Percentiles rank a stretch among this genome's conserved stretches.
phyloP scores from a whole-genome alignment of 2,888 invertebrate species.

The Osedax frankpressi region DNA sequence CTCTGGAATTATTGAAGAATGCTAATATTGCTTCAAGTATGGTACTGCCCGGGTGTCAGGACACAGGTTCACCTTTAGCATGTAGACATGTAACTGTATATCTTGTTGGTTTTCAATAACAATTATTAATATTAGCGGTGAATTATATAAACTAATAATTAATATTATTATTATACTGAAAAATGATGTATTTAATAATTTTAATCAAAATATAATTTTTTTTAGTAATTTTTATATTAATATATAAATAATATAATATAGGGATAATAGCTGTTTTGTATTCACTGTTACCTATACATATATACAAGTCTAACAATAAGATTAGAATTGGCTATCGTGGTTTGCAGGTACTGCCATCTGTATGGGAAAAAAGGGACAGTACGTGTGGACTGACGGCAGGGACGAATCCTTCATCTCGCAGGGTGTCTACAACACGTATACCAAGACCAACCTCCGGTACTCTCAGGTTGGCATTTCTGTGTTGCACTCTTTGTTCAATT shows the following conservation, averaged over 20 bases:
- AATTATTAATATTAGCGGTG: too few species aligned
- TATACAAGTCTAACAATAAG: too few species aligned
- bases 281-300: too few species aligned
- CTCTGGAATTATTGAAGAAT: conserved; percentile 45
- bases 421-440: conserved; percentile 46
- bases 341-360: conserved; percentile 14
- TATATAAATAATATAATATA: neutral
- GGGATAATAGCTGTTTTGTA: neutral
- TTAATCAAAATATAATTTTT: too few species aligned
- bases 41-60: conserved; percentile 46
- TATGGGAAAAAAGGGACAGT: conserved; percentile 46
- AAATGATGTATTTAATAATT: too few species aligned
- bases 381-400: conserved; percentile 42
- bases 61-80: conserved; percentile 47
- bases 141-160: too few species aligned
- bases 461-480: too few species aligned
- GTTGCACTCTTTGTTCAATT: too few species aligned
- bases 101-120: too few species aligned
- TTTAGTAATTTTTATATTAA: neutral
- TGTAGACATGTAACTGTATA: too few species aligned
- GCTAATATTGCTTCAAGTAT: conserved; percentile 46
- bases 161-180: too few species aligned
- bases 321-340: too few species aligned
- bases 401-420: conserved; percentile 42
- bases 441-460: conserved; percentile 42